Evolutionary conservation across 2,797 vertebrate species (phyloP), one percentile per base, ranked within the genome.

Genomic region (Siniperca undulata): DNA sequence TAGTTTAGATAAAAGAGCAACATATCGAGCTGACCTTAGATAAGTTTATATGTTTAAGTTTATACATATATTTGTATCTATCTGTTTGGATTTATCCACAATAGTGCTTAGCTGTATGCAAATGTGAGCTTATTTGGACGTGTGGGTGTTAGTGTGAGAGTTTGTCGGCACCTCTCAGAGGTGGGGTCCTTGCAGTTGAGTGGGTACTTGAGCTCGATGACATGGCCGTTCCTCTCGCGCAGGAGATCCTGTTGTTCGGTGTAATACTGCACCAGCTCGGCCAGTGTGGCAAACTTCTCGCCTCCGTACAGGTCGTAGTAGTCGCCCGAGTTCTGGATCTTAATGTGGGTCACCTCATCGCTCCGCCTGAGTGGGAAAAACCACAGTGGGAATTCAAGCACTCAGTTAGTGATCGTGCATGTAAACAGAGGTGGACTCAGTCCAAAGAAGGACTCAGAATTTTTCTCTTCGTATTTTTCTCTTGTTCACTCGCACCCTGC

Each of bases 131-230:
- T 36, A 14, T 78, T 55, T 68, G 71, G 40, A 75, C 8, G 10
- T 19, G 78, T 87, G 46, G 61, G 85, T 5, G 68, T 84, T 17
- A 10, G 48, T 67, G 77, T 55, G 68, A 9, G 36, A 19, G 60
- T 72, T 14, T 38, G 74, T 30, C 7, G 2, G 77, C 87, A 97
- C 97, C 96, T 97, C 90, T 98, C 97, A 0, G 96, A 96, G 9
- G 96, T 97, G 69, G 97, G 97, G 92, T 98, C 97, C 90, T 97
- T 97, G 95, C 97, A 97, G 94, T 98, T 97, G 80, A 97, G 97
- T 0, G 97, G 97, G 90, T 97, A 97, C 89, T 95, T 96, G 58
- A 99, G 96, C 92, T 98, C 97, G 11, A 98, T 97, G 67, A 97
- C 92, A 2, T 96, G 96, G 80, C 97, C 97, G 53, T 97, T 97